Conservation (phyloP, 2,113 vertebrate genomes). For the Ageneiosus marmoratus region DNA sequence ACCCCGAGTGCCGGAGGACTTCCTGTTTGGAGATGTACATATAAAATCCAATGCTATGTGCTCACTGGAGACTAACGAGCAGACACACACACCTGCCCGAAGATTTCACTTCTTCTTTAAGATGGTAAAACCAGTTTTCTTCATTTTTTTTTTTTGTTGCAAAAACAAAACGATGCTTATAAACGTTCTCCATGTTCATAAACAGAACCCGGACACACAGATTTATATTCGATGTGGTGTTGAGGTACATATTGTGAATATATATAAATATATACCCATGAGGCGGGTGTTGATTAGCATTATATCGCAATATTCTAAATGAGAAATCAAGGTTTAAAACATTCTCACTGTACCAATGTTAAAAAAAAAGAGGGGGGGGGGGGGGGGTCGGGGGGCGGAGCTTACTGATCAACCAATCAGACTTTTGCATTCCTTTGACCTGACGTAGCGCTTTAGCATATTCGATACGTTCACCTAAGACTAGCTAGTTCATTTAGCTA, state of each 20-base stretch:
- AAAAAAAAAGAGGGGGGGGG: too few species aligned
- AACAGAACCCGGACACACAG: conserved; percentile 93
- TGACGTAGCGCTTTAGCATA: background rate
- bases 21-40: conserved; percentile 88
- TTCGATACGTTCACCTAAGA: too few species aligned
- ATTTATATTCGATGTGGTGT: conserved; percentile 77
- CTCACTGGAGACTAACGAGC: conserved; percentile 87
- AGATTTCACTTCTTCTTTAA: conserved; percentile 88
- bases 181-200: conserved; percentile 87
- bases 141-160: conserved; percentile 70
- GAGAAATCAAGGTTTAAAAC: background rate
- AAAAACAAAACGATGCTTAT: conserved; percentile 78
- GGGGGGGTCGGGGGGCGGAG: too few species aligned
- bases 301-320: background rate
- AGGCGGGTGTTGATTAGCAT: background rate
- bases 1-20: conserved; percentile 82
- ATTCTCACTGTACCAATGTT: background rate
- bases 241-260: conserved; percentile 80
- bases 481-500: background rate
- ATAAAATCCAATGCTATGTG: conserved; percentile 93
- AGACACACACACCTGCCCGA: conserved; percentile 89
- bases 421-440: background rate
- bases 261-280: conserved; percentile 71
- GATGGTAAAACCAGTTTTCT: conserved; percentile 88
- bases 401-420: background rate